Base-by-base conservation (phyloP, 2,113 vertebrate genomes). In the Halichoeres trimaculatus region DNA sequence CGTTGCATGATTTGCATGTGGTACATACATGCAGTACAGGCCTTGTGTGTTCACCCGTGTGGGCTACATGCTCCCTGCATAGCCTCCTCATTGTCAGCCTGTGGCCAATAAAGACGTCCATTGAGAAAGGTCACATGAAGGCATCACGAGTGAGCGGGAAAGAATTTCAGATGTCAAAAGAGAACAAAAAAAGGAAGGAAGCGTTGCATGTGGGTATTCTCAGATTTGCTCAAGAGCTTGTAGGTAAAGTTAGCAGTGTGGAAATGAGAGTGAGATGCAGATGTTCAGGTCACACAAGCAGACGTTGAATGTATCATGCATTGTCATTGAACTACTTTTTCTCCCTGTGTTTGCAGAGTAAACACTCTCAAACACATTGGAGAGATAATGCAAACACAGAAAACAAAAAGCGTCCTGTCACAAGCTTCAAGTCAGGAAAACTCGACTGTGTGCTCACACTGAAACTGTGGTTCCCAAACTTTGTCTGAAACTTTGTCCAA, bases 111-210 rank as follows among this genome's bases (percentile, higher is more conserved):
- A 85, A 90, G 89, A 82, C 24, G 19, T 30, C 84, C 62, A 88
- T 92, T 92, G 87, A 90, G 74, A 45, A n/a, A 10, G 58, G 63
- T 90, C 91, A 90, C 72, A 65, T 92, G 89, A 77, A 71, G 14
- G 53, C 60, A 68, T 86, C 86, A 81, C 70, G 41, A 83, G 85
- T 2, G 11, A 22, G 69, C 35, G 70, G 73, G 48, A 62, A 83
- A 63, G 81, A 79, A 82, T 85, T 63, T 85, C 51, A 34, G 66
- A 68, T 63, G 64, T 64, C 17, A 48, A 13, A 50, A 70, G 57
- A 48, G 64, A 7, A 30, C 41, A 47, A 58, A 45, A 23, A 45
- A 23, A 38, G 56, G 65, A 74, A 80, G 70, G 24, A 53, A 59
- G 34, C 11, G 5, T 6, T 57, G 54, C 51, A 58, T 24, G 52